phyloP scores from a whole-genome alignment of 1,140 invertebrate species.

The Teleopsis dalmanni region DNA sequence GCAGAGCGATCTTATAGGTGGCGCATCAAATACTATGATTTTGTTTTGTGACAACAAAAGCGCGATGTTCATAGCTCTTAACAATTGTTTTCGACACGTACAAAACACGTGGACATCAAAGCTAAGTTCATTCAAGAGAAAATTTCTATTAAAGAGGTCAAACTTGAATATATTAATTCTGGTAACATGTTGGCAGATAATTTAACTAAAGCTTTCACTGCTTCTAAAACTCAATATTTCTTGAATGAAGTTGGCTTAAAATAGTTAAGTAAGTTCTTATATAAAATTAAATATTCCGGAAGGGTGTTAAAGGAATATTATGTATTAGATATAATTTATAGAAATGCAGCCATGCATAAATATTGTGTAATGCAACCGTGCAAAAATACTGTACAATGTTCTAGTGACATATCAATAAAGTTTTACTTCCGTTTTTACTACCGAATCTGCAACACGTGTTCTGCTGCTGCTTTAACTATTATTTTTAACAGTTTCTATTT shows the following conservation, averaged over 20 bases:
- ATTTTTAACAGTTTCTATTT: no score
- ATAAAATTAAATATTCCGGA: no score
- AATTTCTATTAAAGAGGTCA: slow-evolving; percentile 7
- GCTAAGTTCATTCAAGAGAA: slow-evolving; percentile 21
- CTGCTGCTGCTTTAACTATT: no score
- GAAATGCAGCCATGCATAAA: no score
- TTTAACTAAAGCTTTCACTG: slow-evolving; percentile 16
- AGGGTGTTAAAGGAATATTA: no score
- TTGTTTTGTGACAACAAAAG: slow-evolving; percentile 23
- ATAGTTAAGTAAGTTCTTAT: no score
- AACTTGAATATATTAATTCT: slow-evolving; percentile 18
- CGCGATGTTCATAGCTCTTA: slow-evolving; percentile 19
- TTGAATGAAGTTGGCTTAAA: not conserved
- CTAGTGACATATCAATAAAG: no score
- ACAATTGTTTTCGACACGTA: slow-evolving; percentile 12
- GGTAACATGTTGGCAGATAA: slow-evolving; percentile 20
- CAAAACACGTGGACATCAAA: slow-evolving; percentile 26
- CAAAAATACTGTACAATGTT: no score
- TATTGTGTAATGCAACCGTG: no score
- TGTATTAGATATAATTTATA: no score
- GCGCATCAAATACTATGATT: not conserved
- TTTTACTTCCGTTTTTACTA: no score
- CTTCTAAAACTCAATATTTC: not conserved
- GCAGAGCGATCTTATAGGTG: not conserved
- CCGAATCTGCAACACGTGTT: no score